Evolutionary conservation across 2,888 invertebrate species (phyloP).

Genomic region (Melanchra persicariae): DNA sequence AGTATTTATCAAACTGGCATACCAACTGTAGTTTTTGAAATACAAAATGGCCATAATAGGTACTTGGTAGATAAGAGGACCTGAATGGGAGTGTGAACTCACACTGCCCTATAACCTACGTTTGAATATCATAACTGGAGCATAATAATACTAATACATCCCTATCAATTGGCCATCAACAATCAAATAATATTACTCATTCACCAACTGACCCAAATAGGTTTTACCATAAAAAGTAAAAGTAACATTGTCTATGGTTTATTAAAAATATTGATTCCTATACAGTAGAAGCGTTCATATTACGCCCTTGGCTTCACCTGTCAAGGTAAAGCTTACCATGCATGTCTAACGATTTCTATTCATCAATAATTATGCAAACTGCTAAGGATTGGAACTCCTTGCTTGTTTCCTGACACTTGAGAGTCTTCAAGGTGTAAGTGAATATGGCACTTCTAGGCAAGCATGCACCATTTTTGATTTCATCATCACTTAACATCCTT

Average conservation of each 20-base stretch:
- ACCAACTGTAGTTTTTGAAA: no score
- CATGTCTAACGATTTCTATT: constrained; percentile 39
- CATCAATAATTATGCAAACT: constrained; percentile 30
- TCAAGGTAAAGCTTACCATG: constrained; percentile 26
- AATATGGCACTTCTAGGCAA: not conserved
- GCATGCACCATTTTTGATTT: not conserved
- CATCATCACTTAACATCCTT: not conserved
- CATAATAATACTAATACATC: not conserved
- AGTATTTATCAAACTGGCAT: no score
- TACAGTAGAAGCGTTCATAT: constrained; percentile 1
- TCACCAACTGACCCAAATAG: not conserved
- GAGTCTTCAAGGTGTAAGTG: not conserved
- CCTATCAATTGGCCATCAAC: not conserved
- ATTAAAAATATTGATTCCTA: constrained; percentile 26
- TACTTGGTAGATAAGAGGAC: no score
- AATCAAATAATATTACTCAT: not conserved
- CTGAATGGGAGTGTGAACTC: no score
- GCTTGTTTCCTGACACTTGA: constrained; percentile 25
- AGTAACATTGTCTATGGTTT: not conserved
- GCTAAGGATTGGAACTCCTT: constrained; percentile 11
- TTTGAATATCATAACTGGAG: no score
- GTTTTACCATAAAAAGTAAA: not conserved
- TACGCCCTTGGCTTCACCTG: constrained; percentile 19
- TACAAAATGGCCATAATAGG: no score
- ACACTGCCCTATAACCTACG: no score